Percentiles rank a stretch among this genome's conserved stretches.
phyloP scores from a whole-genome alignment of 2,113 vertebrate genomes.

The Gracilinanus agilis region DNA sequence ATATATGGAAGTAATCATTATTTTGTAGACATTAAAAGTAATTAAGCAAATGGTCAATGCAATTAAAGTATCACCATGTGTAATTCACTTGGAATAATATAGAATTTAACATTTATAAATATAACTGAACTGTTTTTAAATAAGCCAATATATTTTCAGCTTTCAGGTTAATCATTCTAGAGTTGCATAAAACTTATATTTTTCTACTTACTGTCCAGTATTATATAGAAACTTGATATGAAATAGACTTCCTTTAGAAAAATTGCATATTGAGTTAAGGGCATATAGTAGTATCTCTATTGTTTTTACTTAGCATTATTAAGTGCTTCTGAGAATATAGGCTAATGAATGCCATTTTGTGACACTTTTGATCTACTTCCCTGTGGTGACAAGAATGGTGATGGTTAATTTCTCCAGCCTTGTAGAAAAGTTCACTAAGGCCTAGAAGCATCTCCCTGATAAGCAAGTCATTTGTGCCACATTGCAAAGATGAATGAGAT shows the following conservation, averaged over 20 bases:
- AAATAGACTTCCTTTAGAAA: not conserved
- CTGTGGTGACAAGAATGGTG: not conserved
- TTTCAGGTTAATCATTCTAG: not conserved
- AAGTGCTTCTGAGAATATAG: not conserved
- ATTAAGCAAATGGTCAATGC: slow-evolving; percentile 54
- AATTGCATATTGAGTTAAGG: not conserved
- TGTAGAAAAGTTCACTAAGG: not conserved
- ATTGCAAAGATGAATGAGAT: not conserved
- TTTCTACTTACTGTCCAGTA: not conserved
- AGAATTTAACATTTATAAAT: slow-evolving; percentile 42
- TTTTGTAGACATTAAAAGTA: slow-evolving; percentile 51
- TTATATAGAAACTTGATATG: not conserved
- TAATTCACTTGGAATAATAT: slow-evolving; percentile 49
- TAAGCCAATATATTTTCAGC: not conserved
- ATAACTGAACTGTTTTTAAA: slow-evolving; percentile 46
- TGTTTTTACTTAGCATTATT: not conserved
- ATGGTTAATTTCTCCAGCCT: not conserved
- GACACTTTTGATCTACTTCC: not conserved
- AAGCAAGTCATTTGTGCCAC: not conserved
- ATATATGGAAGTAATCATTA: slow-evolving; percentile 36
- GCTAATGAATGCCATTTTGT: not conserved
- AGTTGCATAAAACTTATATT: not conserved
- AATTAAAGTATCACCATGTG: slow-evolving; percentile 36
- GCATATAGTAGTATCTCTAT: not conserved
- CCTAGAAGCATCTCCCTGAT: not conserved